Percentiles rank a stretch among this genome's conserved stretches.
Evolutionary conservation across 1,140 invertebrate genomes (phyloP).

Genomic region (Grapholita molesta): DNA sequence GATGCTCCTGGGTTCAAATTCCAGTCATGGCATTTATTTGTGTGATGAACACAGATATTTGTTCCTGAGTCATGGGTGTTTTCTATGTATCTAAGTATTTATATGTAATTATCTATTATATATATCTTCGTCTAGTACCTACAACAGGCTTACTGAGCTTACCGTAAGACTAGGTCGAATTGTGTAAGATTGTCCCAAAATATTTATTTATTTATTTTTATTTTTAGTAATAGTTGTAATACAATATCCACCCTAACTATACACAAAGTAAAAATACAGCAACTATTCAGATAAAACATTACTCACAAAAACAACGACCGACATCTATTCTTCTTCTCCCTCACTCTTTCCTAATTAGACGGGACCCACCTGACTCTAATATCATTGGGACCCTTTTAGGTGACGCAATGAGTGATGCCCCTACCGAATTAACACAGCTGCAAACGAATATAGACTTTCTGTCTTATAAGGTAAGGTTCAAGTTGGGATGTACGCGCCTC

Average conservation of each 20-base stretch:
- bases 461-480: neutral
- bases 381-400: neutral
- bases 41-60: no score
- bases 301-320: neutral
- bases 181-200: neutral
- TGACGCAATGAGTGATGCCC: neutral
- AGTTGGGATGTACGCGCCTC: neutral
- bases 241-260: no score
- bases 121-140: neutral
- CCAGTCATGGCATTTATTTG: no score
- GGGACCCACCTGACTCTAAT: neutral
- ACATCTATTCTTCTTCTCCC: neutral
- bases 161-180: neutral
- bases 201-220: neutral
- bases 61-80: no score
- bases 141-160: neutral
- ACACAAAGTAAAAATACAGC: neutral
- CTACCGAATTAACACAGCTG: neutral
- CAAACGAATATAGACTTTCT: neutral
- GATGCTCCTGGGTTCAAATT: no score
- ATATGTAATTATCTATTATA: neutral
- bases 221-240: no score
- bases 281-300: no score
- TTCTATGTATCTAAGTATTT: neutral
- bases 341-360: neutral